Evolutionary conservation across 2,888 invertebrate species (phyloP).

Genomic region (Omphaloscelis lunosa): DNA sequence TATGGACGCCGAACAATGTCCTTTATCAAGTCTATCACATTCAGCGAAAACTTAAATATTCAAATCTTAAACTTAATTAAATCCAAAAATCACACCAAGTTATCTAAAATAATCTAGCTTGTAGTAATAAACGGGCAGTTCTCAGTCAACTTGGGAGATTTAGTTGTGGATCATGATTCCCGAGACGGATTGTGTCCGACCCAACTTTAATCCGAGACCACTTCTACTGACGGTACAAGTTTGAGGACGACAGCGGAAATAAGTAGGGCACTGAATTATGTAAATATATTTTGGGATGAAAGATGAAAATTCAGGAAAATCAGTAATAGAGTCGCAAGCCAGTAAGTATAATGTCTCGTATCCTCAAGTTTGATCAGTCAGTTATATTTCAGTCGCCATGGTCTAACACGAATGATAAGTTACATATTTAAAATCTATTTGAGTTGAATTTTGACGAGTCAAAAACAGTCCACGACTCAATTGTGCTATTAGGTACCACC

Average conservation of each 20-base stretch:
- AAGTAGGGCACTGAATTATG: neutral
- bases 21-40: neutral
- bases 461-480: too few species aligned
- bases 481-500: too few species aligned
- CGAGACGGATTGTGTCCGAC: slow-evolving; percentile 70
- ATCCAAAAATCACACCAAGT: neutral
- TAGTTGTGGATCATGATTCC: slow-evolving; percentile 72
- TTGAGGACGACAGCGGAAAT: slow-evolving; percentile 26
- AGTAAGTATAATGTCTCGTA: too few species aligned
- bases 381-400: too few species aligned
- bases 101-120: slow-evolving; percentile 31
- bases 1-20: too few species aligned
- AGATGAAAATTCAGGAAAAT: neutral
- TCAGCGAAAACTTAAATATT: neutral
- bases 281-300: neutral
- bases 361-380: too few species aligned
- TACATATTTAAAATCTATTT: too few species aligned
- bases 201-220: slow-evolving; percentile 74
- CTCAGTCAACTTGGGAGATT: slow-evolving; percentile 40
- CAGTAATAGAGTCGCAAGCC: neutral
- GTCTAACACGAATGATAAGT: too few species aligned
- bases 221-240: slow-evolving; percentile 58
- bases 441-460: too few species aligned
- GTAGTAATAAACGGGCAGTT: slow-evolving; percentile 46
- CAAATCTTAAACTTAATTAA: neutral